Evolutionary conservation across 2,888 invertebrate species (phyloP), one percentile per base, ranked within the genome.

Genomic region (Macrophya alboannulata): DNA sequence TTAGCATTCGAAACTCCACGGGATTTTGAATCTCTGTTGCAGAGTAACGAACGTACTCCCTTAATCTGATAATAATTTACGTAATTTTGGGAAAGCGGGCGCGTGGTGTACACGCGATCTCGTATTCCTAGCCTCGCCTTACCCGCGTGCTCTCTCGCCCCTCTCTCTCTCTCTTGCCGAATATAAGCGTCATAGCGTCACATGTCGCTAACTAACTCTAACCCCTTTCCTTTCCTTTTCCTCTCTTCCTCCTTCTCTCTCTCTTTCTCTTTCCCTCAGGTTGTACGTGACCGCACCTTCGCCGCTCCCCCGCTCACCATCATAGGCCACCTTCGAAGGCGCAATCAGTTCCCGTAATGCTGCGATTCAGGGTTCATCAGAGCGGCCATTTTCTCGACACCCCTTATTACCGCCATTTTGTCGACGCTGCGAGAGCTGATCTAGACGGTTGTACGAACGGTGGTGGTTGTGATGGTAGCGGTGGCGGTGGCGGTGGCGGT

Each of bases 371-470:
- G 89, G 89, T 92, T 92, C 92, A 92, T 92, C 92, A 92, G 90
- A 88, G 89, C 90, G 88, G 91, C 91, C 91, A 92, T 92, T 92
- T 92, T 92, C 90, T 89, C 89, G 91, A 91, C 91, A 91, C 91
- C 92, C 91, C 92, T 92, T 92, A 92, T 92, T 92, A 91, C 91
- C 91, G 90, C 90, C 91, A 92, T 92, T 92, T 92, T 91, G 90
- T 91, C 89, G 90, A 84, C 86, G 77, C 51, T 84, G 85, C 81
- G 81, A 84, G 85, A 84, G 85, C 84, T 71, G 83, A 84, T 77
- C 82, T 45, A 76, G 74, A 59, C 21, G 65, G 55, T 55, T 62
- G 82, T 79, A 76, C 89, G 86, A 88, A 88, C 37, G 3, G 45
- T 37, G 25, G 48, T 15, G 40, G 76, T 71, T 8, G 68, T 72